phyloP scores from a whole-genome alignment of 2,113 vertebrate species.

The Rhynchopsitta pachyrhyncha region DNA sequence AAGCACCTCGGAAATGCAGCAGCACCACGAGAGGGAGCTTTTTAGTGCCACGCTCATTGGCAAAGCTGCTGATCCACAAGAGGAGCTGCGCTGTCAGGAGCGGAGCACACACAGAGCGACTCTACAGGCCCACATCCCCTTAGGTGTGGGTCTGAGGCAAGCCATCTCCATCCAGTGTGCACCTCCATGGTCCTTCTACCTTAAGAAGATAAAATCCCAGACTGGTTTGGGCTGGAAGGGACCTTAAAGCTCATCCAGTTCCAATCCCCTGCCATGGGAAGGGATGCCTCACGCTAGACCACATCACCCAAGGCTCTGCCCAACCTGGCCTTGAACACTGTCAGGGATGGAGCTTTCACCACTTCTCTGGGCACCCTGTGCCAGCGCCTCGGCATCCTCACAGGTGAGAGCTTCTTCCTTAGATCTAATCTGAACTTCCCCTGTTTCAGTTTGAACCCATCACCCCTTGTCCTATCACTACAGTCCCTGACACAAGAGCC shows the following conservation, averaged over 20 bases:
- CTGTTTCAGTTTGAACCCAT: background rate
- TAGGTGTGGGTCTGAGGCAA: fast-evolving
- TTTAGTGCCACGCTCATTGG: background rate
- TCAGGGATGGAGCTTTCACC: background rate
- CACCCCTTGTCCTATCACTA: background rate
- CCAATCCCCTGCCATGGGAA: background rate
- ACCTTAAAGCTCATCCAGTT: background rate
- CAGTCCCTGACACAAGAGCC: background rate
- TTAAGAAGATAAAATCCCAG: background rate
- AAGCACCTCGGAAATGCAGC: background rate
- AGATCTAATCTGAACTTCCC: background rate
- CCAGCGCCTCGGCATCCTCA: background rate
- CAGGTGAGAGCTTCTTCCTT: background rate
- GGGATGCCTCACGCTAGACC: background rate
- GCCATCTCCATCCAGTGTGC: background rate
- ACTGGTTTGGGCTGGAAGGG: background rate
- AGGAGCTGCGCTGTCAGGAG: background rate
- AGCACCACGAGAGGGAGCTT: constrained; percentile 46
- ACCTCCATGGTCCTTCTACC: background rate
- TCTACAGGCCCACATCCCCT: background rate
- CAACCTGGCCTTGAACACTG: background rate
- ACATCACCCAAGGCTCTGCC: background rate
- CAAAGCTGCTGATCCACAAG: background rate
- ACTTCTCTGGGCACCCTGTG: background rate
- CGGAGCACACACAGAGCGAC: background rate